phyloP scores from a whole-genome alignment of 2,113 vertebrate species.

The Phylloscopus whistleri region DNA sequence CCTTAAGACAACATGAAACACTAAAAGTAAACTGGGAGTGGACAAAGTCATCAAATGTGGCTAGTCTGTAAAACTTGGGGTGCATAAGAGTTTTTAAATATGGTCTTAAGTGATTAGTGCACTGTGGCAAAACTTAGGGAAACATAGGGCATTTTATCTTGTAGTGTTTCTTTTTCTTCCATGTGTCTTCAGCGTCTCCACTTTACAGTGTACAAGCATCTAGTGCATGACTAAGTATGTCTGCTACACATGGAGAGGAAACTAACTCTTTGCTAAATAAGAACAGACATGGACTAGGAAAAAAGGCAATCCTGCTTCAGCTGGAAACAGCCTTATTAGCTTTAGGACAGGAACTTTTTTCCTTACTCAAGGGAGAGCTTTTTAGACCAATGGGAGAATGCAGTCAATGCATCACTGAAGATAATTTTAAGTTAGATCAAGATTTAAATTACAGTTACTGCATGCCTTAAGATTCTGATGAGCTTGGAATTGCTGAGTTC shows the following conservation, averaged over 20 bases:
- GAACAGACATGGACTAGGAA: background rate
- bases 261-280: background rate
- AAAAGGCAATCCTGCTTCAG: background rate
- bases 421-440: background rate
- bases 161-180: background rate
- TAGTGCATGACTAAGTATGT: background rate
- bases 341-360: background rate
- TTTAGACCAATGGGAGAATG: background rate
- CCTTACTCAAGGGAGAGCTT: background rate
- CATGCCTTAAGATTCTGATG: background rate
- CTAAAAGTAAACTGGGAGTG: background rate
- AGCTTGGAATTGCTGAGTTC: background rate
- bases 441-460: background rate
- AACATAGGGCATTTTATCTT: background rate
- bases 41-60: rapidly evolving
- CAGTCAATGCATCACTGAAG: background rate
- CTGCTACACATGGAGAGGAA: background rate
- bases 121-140: background rate
- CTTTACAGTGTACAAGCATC: background rate
- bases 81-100: background rate
- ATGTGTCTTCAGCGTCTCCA: background rate
- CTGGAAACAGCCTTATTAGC: background rate
- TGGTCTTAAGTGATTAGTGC: background rate
- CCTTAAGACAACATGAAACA: background rate
- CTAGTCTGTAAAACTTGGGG: background rate